These are phyloP conservation scores for Sebastes trivittatus DNA, from an alignment of 2,797 vertebrate species.

Conservation along the genomic window DNA sequence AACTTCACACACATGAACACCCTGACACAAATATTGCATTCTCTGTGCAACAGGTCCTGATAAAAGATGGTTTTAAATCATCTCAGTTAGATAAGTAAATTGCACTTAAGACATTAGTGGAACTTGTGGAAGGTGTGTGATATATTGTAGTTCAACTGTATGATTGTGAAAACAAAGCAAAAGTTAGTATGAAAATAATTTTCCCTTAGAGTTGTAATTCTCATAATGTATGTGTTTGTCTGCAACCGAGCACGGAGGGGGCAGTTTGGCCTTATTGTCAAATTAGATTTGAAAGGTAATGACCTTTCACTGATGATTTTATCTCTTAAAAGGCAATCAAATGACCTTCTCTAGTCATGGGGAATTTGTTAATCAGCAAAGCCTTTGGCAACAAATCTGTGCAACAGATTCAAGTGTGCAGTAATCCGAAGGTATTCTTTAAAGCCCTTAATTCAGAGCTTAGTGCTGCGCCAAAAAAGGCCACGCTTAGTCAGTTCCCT, in stretches of 20 bases:
- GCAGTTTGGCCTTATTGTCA: not conserved
- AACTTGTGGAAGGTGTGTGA: not conserved
- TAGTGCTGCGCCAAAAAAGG: not conserved
- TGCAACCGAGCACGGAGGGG: not conserved
- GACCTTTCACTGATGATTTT: not conserved
- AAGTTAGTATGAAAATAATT: not conserved
- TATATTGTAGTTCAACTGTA: not conserved
- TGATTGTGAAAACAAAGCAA: not conserved
- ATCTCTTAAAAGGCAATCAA: not conserved
- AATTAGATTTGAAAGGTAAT: not conserved
- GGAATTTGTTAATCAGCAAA: not conserved
- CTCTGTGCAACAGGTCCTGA: not conserved
- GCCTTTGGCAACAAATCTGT: not conserved
- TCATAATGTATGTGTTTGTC: not conserved
- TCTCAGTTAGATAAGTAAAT: not conserved
- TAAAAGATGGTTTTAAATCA: not conserved
- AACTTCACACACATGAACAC: constrained; percentile 19
- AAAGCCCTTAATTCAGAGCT: not conserved
- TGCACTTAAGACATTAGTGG: not conserved
- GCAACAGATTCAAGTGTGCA: not conserved
- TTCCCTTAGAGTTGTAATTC: not conserved
- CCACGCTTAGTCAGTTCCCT: not conserved
- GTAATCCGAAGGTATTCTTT: not conserved
- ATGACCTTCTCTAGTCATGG: not conserved
- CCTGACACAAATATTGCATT: not conserved